Base-by-base conservation (phyloP, 1,140 invertebrate genomes). In the Pseudomyrmex pallidus region DNA sequence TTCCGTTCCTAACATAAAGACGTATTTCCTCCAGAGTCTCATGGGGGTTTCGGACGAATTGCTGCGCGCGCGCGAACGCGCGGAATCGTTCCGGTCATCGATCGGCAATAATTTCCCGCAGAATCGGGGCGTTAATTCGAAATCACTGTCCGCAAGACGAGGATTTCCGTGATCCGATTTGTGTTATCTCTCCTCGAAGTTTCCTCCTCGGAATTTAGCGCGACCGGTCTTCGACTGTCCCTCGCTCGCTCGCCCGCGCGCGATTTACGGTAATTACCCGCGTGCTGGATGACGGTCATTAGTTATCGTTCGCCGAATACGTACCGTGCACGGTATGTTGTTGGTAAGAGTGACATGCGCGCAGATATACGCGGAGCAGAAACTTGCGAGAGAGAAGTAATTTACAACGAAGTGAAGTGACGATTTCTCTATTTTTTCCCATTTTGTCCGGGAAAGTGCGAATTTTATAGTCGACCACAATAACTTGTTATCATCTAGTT, bases 111-210 rank as follows among this genome's bases (percentile, higher is more conserved):
- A 89, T 89, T 84, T 86, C 74, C 48, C 20, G 4, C 25, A 22
- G 56, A 54, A 86, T 72, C 35, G 54, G 5, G 48, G 46, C 63
- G 61, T 89, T 77, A 86, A 86, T 66, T 89, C 52, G 50, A 73
- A 62, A 89, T 59, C 22, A 56, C 54, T 22, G 59, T 8, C 57
- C 52, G 44, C 70, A 85, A 84, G 82, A 57, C 62, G 50, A 73
- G 82, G 74, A 87, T 88, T 84, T 80, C 74, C 74, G 22, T 87
- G 86, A 88, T 88, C 82, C 82, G 86, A 88, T 88, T 87, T 84
- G 70, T 66, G 48, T 72, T 88, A 85, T 88, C 85, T 70, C 48
- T 87, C 56, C 74, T 57, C 67, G 46, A 85, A 63, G 67, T 83
- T 48, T 74, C 68, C 35, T 50, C 52, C n/a, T 7, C 48, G 17